phyloP scores from a whole-genome alignment of 2,888 invertebrate species.

The Brachylomia viminalis region DNA sequence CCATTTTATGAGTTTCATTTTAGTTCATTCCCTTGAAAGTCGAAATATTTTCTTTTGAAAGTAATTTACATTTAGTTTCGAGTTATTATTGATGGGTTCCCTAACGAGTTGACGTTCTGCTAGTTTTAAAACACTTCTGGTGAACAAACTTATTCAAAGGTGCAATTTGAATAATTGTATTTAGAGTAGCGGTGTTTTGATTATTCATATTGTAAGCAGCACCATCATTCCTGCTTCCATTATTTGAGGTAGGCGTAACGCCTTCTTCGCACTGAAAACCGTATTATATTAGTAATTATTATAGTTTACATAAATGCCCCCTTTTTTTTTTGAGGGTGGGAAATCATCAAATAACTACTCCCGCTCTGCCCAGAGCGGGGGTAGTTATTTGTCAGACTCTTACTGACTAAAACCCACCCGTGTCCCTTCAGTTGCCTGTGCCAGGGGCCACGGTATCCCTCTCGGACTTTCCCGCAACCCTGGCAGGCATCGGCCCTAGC shows the following conservation, averaged over 20 bases:
- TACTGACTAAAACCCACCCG: no score
- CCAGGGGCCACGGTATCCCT: no score
- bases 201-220: neutral
- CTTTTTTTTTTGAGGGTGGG: no score
- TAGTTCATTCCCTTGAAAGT: neutral
- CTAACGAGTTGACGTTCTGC: neutral
- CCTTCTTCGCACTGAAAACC: neutral
- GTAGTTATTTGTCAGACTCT: no score
- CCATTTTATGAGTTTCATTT: conserved; percentile 5
- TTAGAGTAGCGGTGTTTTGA: neutral
- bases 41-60: conserved; percentile 14
- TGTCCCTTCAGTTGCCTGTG: no score
- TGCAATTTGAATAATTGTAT: neutral
- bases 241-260: neutral
- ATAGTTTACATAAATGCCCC: no score
- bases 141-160: neutral
- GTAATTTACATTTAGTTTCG: conserved; percentile 6
- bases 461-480: no score
- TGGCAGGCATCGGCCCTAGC: no score
- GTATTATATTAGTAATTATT: no score
- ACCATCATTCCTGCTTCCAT: neutral
- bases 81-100: conserved; percentile 5
- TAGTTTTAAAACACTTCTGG: conserved; percentile 11
- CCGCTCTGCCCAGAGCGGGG: no score
- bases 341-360: no score